A percentile compares a stretch with the other conserved stretches of the same genome.
These are phyloP conservation scores for Pocillopora damicornis DNA, from an alignment of 64 coral and sea anemone species.

Conservation along the genomic window DNA sequence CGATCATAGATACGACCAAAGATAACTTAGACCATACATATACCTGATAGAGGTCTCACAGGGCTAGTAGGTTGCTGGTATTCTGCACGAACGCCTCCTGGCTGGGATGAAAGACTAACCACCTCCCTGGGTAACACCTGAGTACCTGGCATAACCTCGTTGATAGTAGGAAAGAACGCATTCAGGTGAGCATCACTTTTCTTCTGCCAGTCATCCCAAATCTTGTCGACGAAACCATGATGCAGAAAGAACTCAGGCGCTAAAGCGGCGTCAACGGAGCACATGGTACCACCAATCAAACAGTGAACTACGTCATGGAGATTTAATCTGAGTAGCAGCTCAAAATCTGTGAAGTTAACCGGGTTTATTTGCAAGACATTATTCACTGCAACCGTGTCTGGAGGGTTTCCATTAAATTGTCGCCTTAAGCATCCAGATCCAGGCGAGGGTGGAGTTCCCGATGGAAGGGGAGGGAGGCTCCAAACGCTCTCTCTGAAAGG, in stretches of 20 bases:
- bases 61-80: neutral
- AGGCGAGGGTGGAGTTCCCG: neutral
- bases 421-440: constrained; percentile 29
- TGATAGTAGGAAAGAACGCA: neutral
- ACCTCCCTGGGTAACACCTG: neutral
- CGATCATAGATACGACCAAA: too few species aligned
- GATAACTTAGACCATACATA: too few species aligned
- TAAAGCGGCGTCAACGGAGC: neutral
- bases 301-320: constrained; percentile 44
- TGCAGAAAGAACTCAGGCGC: constrained; percentile 65
- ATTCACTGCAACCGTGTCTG: neutral
- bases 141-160: neutral
- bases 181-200: neutral
- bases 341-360: neutral
- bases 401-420: constrained; percentile 3
- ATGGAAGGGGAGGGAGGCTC: neutral
- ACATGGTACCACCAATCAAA: constrained; percentile 51
- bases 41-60: too few species aligned
- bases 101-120: neutral
- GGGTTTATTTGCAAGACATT: neutral
- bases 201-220: constrained; percentile 52
- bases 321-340: neutral
- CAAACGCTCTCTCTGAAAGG: constrained; percentile 36
- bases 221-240: constrained; percentile 39
- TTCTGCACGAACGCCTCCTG: neutral